These are phyloP conservation scores for Poecilia wingei DNA, from an alignment of 2,797 vertebrate species.

Conservation along the genomic window DNA sequence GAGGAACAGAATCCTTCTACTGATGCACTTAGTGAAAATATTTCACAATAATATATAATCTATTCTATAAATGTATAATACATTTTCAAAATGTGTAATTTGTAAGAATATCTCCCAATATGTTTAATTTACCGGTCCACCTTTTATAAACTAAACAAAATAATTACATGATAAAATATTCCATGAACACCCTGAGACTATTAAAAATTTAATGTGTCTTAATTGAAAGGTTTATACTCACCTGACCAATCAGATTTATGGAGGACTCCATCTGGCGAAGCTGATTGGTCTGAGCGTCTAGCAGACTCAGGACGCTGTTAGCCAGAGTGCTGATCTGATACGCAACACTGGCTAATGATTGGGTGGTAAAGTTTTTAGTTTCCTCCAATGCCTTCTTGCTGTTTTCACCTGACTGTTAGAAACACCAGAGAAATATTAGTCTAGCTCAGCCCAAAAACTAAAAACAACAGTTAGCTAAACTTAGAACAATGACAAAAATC, in stretches of 20 bases:
- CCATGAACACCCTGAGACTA: not conserved
- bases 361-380: slow-evolving; percentile 88
- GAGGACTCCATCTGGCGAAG: slow-evolving; percentile 84
- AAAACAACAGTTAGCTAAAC: not conserved
- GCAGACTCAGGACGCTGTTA: slow-evolving; percentile 78
- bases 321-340: slow-evolving; percentile 89
- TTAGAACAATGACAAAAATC: not conserved
- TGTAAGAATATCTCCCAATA: not conserved
- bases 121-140: not conserved
- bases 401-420: slow-evolving; percentile 39
- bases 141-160: not conserved
- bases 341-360: slow-evolving; percentile 90
- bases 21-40: not conserved
- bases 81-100: not conserved
- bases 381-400: slow-evolving; percentile 77
- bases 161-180: not conserved
- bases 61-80: not conserved
- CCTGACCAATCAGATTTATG: slow-evolving; percentile 84
- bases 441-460: slow-evolving; percentile 1
- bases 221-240: slow-evolving; percentile 31
- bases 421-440: slow-evolving; percentile 5
- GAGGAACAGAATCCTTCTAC: not conserved
- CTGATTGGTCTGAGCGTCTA: slow-evolving; percentile 85
- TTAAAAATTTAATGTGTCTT: not conserved
- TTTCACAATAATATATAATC: not conserved